Evolutionary conservation across 2,113 vertebrate species (phyloP), one percentile per base, ranked within the genome.

Genomic region (Loxodonta africana): DNA sequence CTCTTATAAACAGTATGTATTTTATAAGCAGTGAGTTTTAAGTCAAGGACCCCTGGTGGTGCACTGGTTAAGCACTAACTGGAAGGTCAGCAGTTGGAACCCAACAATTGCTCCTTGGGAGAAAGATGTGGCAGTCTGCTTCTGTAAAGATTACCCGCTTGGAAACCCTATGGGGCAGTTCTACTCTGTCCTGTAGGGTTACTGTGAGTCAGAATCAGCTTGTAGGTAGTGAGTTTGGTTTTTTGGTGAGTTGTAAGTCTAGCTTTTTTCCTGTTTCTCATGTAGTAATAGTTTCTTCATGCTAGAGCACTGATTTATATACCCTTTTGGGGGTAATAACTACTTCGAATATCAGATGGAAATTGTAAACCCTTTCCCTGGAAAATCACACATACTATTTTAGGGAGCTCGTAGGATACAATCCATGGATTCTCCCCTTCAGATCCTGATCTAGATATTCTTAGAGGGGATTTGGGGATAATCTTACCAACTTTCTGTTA

Each of bases 1-100:
- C 60, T 62, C 60, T 62, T 96, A n/a, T 14, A 74, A 73, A 46
- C 21, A 53, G 88, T 92, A 21, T 12, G 30, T 53, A 4, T 91
- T 84, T 95, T 53, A 82, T 48, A 94, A 95, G 48, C 37, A 62
- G 62, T 37, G 11, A 90, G 53, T 85, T 62, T 62, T 62, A 21
- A 62, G 60, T 62, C 60, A 21, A 21, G 60, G 21, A 62, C 5
- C 60, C 60, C 18, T 62, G 60, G 60, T 62, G 60, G 60, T 21
- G 21, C 60, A 62, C 2, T 62, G 60, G 60, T 62, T 62, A 62
- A 7, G 48, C 48, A 8, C 48, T 48, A 48, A 48, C 48, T 7
- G 48, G 7, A 48, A 48, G 53, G 53, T 57, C 14, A 11, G 53
- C 14, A 11, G 53, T 57, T 57, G 53, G 53, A 57, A 57, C 11